Evolutionary conservation across 2,888 invertebrate species (phyloP).

Genomic region (Sarcophaga variegata): DNA sequence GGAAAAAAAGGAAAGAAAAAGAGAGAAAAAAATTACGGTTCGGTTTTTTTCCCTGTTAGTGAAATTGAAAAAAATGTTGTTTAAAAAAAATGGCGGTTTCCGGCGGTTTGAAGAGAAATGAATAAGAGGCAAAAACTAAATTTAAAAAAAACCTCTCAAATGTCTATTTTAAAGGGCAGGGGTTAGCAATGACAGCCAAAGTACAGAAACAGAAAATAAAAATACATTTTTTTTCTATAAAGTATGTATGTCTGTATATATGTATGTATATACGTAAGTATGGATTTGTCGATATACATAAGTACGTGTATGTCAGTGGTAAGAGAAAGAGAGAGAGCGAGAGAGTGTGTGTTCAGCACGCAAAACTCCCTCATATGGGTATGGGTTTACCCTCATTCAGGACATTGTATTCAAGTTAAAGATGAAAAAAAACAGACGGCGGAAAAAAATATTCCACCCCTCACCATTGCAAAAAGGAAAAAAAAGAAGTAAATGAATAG

Average conservation of each 20-base stretch:
- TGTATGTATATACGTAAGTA: neutral
- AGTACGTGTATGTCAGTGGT: constrained; percentile 1
- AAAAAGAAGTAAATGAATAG: constrained; percentile 7
- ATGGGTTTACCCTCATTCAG: constrained; percentile 64
- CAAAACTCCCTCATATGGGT: constrained; percentile 66
- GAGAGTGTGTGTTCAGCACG: constrained; percentile 35
- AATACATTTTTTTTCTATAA: neutral
- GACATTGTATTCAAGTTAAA: constrained; percentile 59
- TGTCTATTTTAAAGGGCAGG: constrained; percentile 59
- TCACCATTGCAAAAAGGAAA: constrained; percentile 60
- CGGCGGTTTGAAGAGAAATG: constrained; percentile 69
- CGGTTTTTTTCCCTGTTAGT: constrained; percentile 51
- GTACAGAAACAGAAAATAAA: constrained; percentile 36
- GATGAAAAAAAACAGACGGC: constrained; percentile 30
- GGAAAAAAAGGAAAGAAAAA: no score
- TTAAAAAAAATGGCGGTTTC: constrained; percentile 75
- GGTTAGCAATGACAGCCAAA: constrained; percentile 64
- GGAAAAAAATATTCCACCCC: constrained; percentile 68
- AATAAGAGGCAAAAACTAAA: constrained; percentile 60
- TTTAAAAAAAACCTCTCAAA: constrained; percentile 42
- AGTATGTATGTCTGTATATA: neutral
- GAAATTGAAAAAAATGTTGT: constrained; percentile 57
- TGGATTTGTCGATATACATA: constrained; percentile 24
- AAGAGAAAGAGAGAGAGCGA: no score
- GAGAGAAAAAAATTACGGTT: constrained; percentile 42